Percentiles rank a stretch among this genome's conserved stretches.
Conservation (phyloP, 2,797 vertebrate genomes). For the Molossus molossus region DNA sequence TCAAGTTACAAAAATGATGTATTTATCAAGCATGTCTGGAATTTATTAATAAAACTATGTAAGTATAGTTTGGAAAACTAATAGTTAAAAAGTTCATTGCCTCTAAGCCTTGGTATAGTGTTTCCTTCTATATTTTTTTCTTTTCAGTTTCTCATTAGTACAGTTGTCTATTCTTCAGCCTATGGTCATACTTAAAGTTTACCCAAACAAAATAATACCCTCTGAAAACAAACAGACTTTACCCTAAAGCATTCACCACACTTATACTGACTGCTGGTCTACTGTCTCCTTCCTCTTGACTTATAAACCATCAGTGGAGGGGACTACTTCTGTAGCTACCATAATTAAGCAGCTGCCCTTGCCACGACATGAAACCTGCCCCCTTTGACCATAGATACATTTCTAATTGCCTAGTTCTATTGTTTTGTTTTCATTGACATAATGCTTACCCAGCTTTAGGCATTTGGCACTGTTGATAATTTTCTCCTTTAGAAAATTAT, state of each 20-base stretch:
- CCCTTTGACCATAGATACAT: neutral
- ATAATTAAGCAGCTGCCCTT: neutral
- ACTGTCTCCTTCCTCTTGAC: neutral
- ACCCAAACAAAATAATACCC: neutral
- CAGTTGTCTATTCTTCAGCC: neutral
- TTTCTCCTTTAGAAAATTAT: neutral
- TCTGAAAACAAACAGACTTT: neutral
- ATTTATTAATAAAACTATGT: neutral
- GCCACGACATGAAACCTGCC: neutral
- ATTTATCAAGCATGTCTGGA: neutral
- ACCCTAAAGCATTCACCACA: neutral
- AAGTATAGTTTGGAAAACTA: neutral
- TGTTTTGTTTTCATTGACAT: neutral
- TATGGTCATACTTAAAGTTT: neutral
- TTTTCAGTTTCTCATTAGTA: neutral
- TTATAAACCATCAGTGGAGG: neutral
- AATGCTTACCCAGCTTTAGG: neutral
- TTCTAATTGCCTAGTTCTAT: neutral
- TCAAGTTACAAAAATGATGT: neutral
- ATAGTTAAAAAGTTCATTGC: neutral
- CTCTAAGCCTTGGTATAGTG: neutral
- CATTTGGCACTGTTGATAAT: neutral
- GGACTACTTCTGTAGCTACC: neutral
- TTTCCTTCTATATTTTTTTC: neutral
- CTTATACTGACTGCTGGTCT: neutral